Conservation (phyloP, 2,797 vertebrate species). For the Peromyscus eremicus region DNA sequence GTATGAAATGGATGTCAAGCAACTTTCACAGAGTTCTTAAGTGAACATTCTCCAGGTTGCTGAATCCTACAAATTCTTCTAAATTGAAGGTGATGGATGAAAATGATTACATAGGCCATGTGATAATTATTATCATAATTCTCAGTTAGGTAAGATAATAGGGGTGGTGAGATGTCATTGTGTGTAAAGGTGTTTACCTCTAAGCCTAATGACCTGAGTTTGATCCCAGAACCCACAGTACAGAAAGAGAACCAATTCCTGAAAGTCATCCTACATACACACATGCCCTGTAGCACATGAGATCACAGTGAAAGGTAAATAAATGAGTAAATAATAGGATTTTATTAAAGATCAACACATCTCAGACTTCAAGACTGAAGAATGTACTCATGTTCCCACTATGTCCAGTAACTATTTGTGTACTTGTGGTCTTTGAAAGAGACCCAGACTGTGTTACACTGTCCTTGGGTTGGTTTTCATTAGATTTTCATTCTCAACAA, state of each 20-base stretch:
- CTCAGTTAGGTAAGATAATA: background rate
- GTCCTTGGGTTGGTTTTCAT: background rate
- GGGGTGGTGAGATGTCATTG: no score
- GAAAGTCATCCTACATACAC: background rate
- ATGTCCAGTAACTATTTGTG: background rate
- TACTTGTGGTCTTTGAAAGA: slow-evolving; percentile 11
- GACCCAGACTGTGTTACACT: background rate
- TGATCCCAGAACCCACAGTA: background rate
- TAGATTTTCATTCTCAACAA: background rate
- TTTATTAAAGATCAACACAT: background rate
- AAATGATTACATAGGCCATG: background rate
- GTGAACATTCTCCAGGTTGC: background rate
- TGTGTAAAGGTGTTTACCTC: background rate
- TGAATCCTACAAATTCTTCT: slow-evolving; percentile 6
- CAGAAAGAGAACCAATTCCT: background rate
- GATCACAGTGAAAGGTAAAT: background rate
- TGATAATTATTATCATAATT: background rate
- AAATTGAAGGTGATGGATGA: background rate
- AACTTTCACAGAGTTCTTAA: background rate
- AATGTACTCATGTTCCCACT: background rate
- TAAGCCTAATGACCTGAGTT: background rate
- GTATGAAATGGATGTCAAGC: background rate
- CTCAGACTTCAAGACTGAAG: background rate
- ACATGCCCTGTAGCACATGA: background rate
- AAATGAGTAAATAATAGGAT: background rate